Evolutionary conservation across 2,113 vertebrate species (phyloP).

Genomic region (Phrynosoma platyrhinos): DNA sequence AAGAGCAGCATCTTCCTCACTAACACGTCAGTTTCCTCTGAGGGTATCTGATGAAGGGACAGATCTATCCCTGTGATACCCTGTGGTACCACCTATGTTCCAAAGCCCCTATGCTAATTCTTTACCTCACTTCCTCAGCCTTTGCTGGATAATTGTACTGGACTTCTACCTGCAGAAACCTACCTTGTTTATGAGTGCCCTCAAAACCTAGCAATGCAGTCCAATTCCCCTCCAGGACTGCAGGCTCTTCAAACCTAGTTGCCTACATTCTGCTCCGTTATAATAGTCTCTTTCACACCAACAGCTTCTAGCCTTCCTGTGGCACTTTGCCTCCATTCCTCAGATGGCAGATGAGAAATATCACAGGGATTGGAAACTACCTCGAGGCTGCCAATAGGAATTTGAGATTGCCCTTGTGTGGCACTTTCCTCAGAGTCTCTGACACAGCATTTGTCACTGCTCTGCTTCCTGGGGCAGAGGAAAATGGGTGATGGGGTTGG

Average conservation of each 20-base stretch:
- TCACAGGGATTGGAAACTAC: not conserved
- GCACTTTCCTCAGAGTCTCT: not conserved
- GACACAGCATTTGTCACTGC: not conserved
- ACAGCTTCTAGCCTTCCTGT: not conserved
- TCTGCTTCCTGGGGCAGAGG: not conserved
- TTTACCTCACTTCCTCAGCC: not conserved
- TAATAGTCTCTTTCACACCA: not conserved
- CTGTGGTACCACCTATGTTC: not conserved
- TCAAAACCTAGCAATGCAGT: not conserved
- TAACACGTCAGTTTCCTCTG: not conserved
- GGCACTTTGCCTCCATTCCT: not conserved
- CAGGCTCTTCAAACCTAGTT: not conserved
- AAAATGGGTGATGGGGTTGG: too few species aligned
- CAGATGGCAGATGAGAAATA: not conserved
- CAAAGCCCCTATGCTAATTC: not conserved
- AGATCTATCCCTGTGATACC: not conserved
- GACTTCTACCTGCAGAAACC: not conserved
- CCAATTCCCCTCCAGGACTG: not conserved
- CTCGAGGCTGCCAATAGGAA: not conserved
- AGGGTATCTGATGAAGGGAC: not conserved
- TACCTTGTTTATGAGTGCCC: not conserved
- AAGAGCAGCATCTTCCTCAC: not conserved
- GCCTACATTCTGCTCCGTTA: not conserved
- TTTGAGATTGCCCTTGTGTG: not conserved
- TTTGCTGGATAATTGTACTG: not conserved